Percentiles rank a stretch among this genome's conserved stretches.
Conservation (phyloP, 2,797 vertebrate genomes). For the Gobio occitaniae region DNA sequence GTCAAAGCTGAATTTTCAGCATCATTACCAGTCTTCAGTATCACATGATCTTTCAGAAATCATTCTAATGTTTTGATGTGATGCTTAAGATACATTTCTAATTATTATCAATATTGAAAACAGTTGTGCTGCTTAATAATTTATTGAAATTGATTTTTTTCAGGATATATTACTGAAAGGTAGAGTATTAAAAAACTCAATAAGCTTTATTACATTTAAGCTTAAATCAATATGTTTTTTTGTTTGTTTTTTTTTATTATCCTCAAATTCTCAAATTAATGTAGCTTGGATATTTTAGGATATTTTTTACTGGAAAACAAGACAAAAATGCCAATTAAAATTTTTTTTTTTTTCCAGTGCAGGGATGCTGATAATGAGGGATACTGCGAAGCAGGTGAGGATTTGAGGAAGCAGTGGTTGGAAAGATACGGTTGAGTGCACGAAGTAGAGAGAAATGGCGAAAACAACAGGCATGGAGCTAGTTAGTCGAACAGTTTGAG, state of each 20-base stretch:
- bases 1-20: not conserved
- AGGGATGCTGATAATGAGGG: constrained; percentile 16
- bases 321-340: not conserved
- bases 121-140: not conserved
- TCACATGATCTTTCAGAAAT: not conserved
- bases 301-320: not conserved
- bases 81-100: not conserved
- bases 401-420: constrained; percentile 13
- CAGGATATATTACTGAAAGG: not conserved
- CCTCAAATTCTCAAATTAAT: not conserved
- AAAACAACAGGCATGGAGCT: not conserved
- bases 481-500: constrained; percentile 8
- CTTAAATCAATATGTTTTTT: too few relatives aligned
- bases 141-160: not conserved
- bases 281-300: not conserved
- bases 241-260: not conserved
- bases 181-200: too few relatives aligned
- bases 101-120: not conserved
- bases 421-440: not conserved
- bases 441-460: not conserved
- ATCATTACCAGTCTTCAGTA: not conserved
- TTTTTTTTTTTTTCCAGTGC: not conserved
- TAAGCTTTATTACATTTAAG: too few relatives aligned
- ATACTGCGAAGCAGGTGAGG: constrained; percentile 9
- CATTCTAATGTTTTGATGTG: not conserved